Percentiles rank a stretch among this genome's conserved stretches.
These are phyloP conservation scores for Zele albiditarsus DNA, from an alignment of 2,888 invertebrate species.

Conservation along the genomic window DNA sequence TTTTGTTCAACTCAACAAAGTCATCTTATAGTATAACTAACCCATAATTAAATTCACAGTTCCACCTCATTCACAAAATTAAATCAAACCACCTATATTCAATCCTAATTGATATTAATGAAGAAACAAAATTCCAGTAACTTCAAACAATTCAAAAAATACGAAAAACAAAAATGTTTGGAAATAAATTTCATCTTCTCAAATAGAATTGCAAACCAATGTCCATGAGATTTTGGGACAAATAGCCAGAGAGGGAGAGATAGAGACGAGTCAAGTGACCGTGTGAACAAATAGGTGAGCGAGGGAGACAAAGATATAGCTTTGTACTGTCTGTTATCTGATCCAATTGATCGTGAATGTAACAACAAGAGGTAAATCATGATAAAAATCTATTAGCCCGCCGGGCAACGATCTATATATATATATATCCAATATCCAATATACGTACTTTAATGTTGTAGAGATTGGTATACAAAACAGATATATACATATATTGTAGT, in stretches of 20 bases:
- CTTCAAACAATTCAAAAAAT: background rate
- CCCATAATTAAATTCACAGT: no score
- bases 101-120: no score
- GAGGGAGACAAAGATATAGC: background rate
- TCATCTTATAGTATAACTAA: no score
- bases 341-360: slow-evolving; percentile 21
- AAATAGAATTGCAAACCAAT: background rate
- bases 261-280: background rate
- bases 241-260: background rate
- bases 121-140: no score
- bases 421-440: background rate
- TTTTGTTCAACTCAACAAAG: no score
- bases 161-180: background rate
- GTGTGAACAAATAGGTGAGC: no score
- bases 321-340: slow-evolving; percentile 18
- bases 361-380: slow-evolving; percentile 26
- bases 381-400: slow-evolving; percentile 37
- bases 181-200: background rate
- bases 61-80: no score
- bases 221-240: background rate
- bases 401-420: background rate
- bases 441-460: background rate
- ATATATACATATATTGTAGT: slow-evolving; percentile 4
- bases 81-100: no score
- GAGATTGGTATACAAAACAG: slow-evolving; percentile 1